Base-by-base conservation (phyloP, 2,797 vertebrate genomes). In the Podargus strigoides region DNA sequence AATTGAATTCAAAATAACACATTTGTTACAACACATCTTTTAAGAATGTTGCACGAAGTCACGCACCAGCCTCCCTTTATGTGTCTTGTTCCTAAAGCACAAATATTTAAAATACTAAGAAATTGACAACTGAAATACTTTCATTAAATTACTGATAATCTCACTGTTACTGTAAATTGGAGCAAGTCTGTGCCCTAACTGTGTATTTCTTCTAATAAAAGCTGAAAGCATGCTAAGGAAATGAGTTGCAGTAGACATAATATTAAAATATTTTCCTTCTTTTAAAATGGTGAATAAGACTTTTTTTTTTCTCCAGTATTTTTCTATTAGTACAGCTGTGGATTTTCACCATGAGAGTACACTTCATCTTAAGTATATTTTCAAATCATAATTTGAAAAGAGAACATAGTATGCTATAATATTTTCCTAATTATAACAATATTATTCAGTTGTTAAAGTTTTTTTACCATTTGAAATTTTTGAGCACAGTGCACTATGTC, bases 181-280 rank as follows among this genome's bases (percentile, higher is more conserved):
- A 83, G 26, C 34, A 58, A 58, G 27, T 12, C 77, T 66, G 32
- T 52, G n/a, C 94, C 66, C 83, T 88, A 46, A 79, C 68, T 79
- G 26, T 47, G 3, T 69, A 56, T 83, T 96, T 88, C 93, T 89
- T 52, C 81, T 79, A n/a, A 75, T 87, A 88, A 93, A 91, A 95
- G 78, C 84, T 91, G 92, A 94, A 96, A 87, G 72, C 39, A 36
- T 4, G 8, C 67, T 68, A 84, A 94, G 62, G 85, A 83, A 93
- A 89, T 44, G 47, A 93, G 78, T 44, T 79, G 64, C 36, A 90
- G 47, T 73, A 86, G 90, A 68, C 46, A 42, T 64, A 36, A 41
- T 37, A 59, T 58, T 55, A 85, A 95, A 86, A 87, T 62, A 8
- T 69, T 93, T 74, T 17, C 67, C 49, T 90, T 76, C 28, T 76